Conservation (phyloP, 2,113 vertebrate genomes). For the Rhombomys opimus region DNA sequence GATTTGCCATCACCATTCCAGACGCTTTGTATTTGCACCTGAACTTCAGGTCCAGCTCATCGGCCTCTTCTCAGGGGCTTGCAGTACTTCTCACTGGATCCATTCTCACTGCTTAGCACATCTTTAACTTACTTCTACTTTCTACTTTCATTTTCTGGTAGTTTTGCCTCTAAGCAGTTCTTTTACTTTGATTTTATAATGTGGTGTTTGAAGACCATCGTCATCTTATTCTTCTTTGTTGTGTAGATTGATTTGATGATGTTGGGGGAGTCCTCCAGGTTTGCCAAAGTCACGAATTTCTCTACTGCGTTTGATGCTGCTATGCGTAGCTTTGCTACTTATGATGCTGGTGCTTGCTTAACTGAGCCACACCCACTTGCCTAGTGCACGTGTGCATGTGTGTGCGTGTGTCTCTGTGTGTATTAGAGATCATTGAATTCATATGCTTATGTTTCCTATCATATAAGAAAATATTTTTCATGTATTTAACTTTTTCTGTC, state of each 20-base stretch:
- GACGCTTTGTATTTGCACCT: neutral
- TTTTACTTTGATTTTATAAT: neutral
- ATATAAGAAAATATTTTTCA: neutral
- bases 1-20: neutral
- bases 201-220: neutral
- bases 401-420: too few relatives aligned
- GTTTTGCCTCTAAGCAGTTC: neutral
- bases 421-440: neutral
- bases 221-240: neutral
- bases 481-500: neutral
- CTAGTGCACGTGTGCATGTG: neutral
- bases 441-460: slow-evolving; percentile 3
- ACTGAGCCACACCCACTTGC: neutral
- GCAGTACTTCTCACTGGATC: neutral
- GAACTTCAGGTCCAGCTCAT: neutral
- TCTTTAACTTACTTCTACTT: neutral
- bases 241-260: neutral
- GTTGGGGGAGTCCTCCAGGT: neutral
- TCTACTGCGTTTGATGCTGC: neutral
- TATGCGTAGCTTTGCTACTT: neutral
- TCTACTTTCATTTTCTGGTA: neutral
- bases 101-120: neutral
- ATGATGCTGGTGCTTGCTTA: neutral
- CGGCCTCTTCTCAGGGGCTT: neutral
- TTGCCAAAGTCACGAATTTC: neutral